A percentile compares a stretch with the other conserved stretches of the same genome.
Evolutionary conservation across 2,797 vertebrate species (phyloP).

Genomic region (Artibeus jamaicensis): DNA sequence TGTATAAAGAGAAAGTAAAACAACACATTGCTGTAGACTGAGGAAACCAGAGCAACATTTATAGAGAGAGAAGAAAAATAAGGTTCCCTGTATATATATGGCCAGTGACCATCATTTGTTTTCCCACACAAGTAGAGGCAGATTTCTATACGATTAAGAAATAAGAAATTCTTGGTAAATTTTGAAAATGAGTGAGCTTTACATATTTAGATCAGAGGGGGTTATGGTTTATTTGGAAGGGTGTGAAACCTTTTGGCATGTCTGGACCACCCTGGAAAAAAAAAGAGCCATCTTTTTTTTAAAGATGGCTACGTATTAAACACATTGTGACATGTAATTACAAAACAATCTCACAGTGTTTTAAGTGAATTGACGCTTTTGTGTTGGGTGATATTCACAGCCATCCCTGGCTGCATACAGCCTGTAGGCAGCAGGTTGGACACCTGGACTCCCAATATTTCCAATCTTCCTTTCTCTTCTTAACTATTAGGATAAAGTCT

Average conservation of each 20-base stretch:
- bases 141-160: neutral
- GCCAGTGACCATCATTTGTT: neutral
- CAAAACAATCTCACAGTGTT: no score
- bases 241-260: no score
- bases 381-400: no score
- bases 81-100: neutral
- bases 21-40: neutral
- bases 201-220: neutral
- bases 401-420: no score
- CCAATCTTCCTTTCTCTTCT: neutral
- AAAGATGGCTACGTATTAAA: no score
- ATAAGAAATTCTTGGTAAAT: neutral
- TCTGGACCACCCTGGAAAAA: no score
- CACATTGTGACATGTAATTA: no score
- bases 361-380: no score
- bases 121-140: neutral
- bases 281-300: no score
- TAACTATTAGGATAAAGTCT: neutral
- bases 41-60: neutral
- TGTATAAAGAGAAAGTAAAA: neutral
- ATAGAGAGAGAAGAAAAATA: neutral
- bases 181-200: neutral
- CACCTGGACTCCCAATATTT: neutral
- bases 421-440: no score
- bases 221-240: neutral